phyloP scores from a whole-genome alignment of 2,888 invertebrate genomes.

The Lycaena phlaeas region DNA sequence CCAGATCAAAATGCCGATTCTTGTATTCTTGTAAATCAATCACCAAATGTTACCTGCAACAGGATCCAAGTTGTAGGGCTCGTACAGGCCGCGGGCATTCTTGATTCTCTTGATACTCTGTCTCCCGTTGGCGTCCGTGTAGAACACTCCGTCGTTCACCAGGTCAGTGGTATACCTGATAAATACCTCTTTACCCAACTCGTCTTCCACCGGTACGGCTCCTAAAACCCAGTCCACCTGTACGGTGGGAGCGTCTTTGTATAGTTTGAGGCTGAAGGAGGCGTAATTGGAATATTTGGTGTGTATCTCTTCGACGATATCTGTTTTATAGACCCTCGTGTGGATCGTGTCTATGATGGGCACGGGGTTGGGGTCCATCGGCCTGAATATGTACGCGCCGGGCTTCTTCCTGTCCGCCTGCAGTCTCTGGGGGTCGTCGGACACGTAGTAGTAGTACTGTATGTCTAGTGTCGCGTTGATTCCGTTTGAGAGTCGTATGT shows the following conservation, averaged over 20 bases:
- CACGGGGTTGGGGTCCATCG: conserved; percentile 29
- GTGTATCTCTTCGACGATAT: conserved; percentile 83
- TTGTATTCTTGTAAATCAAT: too few species aligned
- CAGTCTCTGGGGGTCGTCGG: conserved; percentile 76
- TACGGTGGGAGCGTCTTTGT: conserved; percentile 70
- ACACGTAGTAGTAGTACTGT: conserved; percentile 80
- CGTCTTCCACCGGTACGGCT: conserved; percentile 77
- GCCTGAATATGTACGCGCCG: conserved; percentile 90
- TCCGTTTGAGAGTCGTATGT: conserved; percentile 60
- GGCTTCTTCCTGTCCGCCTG: conserved; percentile 76
- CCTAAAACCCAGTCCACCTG: conserved; percentile 88
- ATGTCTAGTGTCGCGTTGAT: conserved; percentile 41
- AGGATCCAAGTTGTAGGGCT: conserved; percentile 23
- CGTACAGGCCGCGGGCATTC: conserved; percentile 47
- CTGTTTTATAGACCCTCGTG: conserved; percentile 53
- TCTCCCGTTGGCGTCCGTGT: conserved; percentile 94
- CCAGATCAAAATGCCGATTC: too few species aligned
- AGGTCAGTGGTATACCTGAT: conserved; percentile 80
- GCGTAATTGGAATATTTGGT: conserved; percentile 75
- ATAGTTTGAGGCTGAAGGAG: conserved; percentile 81
- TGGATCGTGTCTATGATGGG: conserved; percentile 23
- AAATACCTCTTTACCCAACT: conserved; percentile 86
- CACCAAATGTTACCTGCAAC: conserved; percentile 33
- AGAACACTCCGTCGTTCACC: conserved; percentile 77
- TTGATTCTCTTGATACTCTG: conserved; percentile 82